These are phyloP conservation scores for Chloromyia formosa DNA, from an alignment of 2,888 invertebrate genomes.

Conservation along the genomic window DNA sequence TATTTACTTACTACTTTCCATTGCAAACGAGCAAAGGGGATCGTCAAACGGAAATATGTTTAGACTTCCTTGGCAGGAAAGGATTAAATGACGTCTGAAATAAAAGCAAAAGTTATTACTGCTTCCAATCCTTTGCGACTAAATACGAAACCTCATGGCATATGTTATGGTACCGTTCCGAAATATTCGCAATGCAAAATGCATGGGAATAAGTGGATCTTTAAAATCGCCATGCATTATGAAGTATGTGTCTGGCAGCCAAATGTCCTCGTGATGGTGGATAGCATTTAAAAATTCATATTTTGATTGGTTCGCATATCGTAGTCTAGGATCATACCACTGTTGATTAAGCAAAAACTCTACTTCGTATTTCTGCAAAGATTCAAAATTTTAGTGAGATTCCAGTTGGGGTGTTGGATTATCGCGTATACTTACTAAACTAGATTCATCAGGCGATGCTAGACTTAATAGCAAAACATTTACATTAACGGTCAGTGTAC, in stretches of 20 bases:
- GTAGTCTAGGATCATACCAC: slow-evolving; percentile 90
- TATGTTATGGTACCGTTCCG: slow-evolving; percentile 94
- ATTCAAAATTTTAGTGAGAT: neutral
- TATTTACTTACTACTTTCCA: slow-evolving; percentile 94
- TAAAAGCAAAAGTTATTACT: neutral
- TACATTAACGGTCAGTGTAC: slow-evolving; percentile 91
- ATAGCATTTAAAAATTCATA: slow-evolving; percentile 92
- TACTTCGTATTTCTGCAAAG: slow-evolving; percentile 88
- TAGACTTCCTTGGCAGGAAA: slow-evolving; percentile 92
- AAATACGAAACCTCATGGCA: slow-evolving; percentile 77
- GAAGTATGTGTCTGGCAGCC: slow-evolving; percentile 95
- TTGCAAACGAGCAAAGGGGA: slow-evolving; percentile 93
- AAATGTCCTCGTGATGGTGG: slow-evolving; percentile 90
- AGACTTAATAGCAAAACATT: slow-evolving; percentile 92
- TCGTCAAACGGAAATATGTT: slow-evolving; percentile 97
- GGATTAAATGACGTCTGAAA: slow-evolving; percentile 84
- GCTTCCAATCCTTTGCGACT: slow-evolving; percentile 73
- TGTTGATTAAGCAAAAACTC: slow-evolving; percentile 93
- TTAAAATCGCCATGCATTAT: slow-evolving; percentile 97
- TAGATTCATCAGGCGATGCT: slow-evolving; percentile 95
- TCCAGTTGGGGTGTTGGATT: neutral
- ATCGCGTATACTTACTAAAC: slow-evolving; percentile 78
- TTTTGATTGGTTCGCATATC: slow-evolving; percentile 87
- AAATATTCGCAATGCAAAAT: slow-evolving; percentile 91
- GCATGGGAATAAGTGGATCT: slow-evolving; percentile 91